A percentile compares a stretch with the other conserved stretches of the same genome.
Conservation (phyloP, 2,113 vertebrate species). For the Vulpes ferrilata region DNA sequence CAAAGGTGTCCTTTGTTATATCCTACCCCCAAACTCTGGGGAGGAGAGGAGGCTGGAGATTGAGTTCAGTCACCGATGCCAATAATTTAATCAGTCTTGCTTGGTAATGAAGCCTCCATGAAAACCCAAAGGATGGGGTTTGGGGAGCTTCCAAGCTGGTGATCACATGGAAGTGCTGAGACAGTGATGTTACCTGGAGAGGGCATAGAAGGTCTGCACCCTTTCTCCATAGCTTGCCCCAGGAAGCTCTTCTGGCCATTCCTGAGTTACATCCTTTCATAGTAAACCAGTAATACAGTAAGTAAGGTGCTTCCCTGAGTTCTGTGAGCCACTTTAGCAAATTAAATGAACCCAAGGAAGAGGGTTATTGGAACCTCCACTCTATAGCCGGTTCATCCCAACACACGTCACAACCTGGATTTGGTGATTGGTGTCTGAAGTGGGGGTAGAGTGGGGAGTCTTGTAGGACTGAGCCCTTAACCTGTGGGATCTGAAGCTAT, state of each 20-base stretch:
- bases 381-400: background rate
- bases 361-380: background rate
- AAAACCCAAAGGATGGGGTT: background rate
- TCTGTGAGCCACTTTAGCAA: background rate
- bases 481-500: background rate
- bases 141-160: background rate
- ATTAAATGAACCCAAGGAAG: background rate
- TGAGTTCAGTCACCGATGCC: background rate
- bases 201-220: background rate
- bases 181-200: background rate
- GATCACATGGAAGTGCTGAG: background rate
- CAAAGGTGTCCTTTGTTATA: background rate
- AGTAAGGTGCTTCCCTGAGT: background rate
- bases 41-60: background rate
- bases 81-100: background rate
- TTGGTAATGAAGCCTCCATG: background rate
- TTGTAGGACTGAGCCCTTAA: background rate
- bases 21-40: background rate
- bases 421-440: background rate
- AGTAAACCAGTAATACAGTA: background rate
- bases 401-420: background rate
- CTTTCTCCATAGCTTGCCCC: background rate
- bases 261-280: background rate
- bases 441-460: background rate
- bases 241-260: background rate